phyloP scores from a whole-genome alignment of 1,140 invertebrate species.

The Trypoxylus dichotomus region DNA sequence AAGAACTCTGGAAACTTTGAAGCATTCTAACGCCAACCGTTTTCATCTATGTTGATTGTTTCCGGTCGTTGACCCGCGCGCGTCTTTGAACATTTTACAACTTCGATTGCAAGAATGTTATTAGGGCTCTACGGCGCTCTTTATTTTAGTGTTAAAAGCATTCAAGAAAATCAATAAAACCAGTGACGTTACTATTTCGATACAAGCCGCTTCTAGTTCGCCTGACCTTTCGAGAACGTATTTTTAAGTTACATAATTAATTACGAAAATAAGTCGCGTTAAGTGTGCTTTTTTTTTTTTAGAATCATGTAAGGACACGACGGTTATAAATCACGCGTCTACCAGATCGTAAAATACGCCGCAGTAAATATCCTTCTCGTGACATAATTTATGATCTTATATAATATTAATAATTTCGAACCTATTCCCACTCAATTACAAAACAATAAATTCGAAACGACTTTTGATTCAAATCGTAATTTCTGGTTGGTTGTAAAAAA shows the following conservation, averaged over 20 bases:
- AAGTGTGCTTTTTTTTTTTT: background rate
- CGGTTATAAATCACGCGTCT: background rate
- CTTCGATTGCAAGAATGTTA: background rate
- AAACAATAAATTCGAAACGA: background rate
- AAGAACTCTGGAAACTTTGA: no score
- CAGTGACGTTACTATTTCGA: background rate
- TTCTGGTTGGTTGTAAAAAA: background rate
- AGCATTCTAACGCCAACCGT: no score
- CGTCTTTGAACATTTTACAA: slow-evolving; percentile 1
- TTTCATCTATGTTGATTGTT: no score
- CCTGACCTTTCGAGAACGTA: background rate
- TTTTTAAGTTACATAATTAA: slow-evolving; percentile 19
- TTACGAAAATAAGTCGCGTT: slow-evolving; percentile 15
- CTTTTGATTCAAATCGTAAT: background rate
- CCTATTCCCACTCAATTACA: background rate
- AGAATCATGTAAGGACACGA: background rate
- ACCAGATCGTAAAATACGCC: slow-evolving; percentile 12
- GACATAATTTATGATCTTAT: slow-evolving; percentile 19
- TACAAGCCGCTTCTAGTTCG: background rate
- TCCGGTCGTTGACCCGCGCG: background rate
- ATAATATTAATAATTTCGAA: slow-evolving; percentile 13
- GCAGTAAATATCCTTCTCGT: background rate
- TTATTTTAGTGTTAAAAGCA: background rate
- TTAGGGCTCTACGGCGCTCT: background rate
- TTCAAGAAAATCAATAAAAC: slow-evolving; percentile 24